Conservation (phyloP, 2,797 vertebrate species). For the Notoglanidium macrostoma region DNA sequence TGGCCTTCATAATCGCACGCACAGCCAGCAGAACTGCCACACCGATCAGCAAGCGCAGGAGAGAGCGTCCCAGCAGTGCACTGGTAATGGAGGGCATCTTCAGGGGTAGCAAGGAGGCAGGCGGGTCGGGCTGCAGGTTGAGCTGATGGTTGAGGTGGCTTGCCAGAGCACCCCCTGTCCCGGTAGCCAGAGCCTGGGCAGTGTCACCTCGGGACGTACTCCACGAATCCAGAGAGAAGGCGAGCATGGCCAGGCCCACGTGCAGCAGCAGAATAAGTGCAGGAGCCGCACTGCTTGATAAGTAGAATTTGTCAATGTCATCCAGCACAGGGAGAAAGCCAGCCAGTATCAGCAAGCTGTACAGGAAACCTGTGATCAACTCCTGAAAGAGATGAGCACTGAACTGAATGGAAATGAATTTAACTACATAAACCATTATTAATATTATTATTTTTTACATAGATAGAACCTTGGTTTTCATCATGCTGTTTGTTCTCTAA, state of each 20-base stretch:
- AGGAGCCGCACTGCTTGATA: constrained; percentile 82
- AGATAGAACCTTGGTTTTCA: neutral
- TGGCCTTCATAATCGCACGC: constrained; percentile 84
- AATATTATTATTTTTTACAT: neutral
- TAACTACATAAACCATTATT: neutral
- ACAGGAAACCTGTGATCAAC: constrained; percentile 92
- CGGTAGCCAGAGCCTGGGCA: constrained; percentile 90
- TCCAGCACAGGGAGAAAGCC: constrained; percentile 86
- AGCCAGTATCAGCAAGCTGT: constrained; percentile 85
- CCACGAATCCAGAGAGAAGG: constrained; percentile 95
- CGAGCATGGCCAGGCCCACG: constrained; percentile 87
- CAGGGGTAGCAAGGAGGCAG: constrained; percentile 78
- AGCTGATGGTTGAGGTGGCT: constrained; percentile 80
- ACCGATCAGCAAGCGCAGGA: constrained; percentile 83
- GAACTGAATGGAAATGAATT: neutral
- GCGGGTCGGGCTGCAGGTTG: constrained; percentile 81
- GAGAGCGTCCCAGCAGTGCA: constrained; percentile 75
- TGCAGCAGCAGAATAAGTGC: constrained; percentile 85
- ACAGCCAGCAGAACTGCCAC: constrained; percentile 80
- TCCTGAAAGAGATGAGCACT: constrained; percentile 78
- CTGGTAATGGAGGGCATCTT: constrained; percentile 73
- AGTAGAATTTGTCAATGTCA: constrained; percentile 90
- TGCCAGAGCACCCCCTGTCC: constrained; percentile 85
- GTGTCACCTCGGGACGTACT: constrained; percentile 97
- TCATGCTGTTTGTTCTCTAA: neutral